phyloP scores from a whole-genome alignment of 1,140 invertebrate genomes.

The Drosophila trapezifrons region DNA sequence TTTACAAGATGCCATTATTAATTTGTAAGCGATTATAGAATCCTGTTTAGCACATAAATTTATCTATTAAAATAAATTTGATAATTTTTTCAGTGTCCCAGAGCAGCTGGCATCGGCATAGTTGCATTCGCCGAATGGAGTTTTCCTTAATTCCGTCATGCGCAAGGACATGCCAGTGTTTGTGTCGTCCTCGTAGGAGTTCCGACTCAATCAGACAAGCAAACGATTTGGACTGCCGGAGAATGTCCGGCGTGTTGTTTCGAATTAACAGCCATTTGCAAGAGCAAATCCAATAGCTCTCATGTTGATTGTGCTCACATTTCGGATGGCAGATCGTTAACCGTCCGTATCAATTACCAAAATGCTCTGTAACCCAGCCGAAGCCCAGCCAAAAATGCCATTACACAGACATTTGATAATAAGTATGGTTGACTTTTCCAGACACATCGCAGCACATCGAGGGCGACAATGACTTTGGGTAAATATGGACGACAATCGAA shows the following conservation, averaged over 20 bases:
- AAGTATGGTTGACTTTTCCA: conserved; percentile 12
- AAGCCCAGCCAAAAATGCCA: conserved; percentile 1
- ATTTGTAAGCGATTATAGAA: too few species aligned
- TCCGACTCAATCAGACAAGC: conserved; percentile 44
- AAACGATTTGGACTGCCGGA: conserved; percentile 34
- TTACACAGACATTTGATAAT: conserved; percentile 5
- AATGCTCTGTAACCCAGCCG: conserved; percentile 15
- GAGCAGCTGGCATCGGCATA: conserved; percentile 4
- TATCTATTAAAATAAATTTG: too few species aligned
- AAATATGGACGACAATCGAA: conserved; percentile 68
- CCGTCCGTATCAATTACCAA: conserved; percentile 29
- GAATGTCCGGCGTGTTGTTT: conserved; percentile 20
- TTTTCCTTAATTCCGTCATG: conserved; percentile 74
- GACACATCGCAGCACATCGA: conserved; percentile 24
- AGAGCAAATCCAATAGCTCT: conserved; percentile 22
- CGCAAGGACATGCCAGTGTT: conserved; percentile 42
- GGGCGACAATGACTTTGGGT: conserved; percentile 59
- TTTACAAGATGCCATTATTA: too few species aligned
- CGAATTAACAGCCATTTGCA: conserved; percentile 46
- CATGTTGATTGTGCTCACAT: conserved; percentile 19
- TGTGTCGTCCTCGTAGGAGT: conserved; percentile 43
- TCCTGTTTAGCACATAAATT: too few species aligned
- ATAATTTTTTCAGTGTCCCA: neutral
- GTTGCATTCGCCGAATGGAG: conserved; percentile 37
- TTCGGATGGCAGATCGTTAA: conserved; percentile 15